phyloP scores from a whole-genome alignment of 1,140 invertebrate genomes.

The Berghia stephanieae region DNA sequence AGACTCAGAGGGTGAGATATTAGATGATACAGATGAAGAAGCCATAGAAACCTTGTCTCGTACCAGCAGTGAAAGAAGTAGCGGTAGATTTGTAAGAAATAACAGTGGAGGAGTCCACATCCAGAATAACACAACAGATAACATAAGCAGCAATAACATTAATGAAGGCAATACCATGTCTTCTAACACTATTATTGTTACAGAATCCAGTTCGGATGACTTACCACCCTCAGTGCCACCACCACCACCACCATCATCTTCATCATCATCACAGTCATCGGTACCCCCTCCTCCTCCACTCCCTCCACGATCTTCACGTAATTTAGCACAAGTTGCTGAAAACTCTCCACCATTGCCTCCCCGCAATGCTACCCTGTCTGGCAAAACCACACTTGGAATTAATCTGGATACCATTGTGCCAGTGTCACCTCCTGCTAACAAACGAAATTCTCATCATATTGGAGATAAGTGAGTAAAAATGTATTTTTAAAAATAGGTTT shows the following conservation, averaged over 20 bases:
- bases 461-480: slow-evolving; percentile 24
- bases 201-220: no score
- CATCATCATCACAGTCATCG: not conserved
- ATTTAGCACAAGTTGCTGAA: slow-evolving; percentile 10
- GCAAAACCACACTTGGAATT: slow-evolving; percentile 13
- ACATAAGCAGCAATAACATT: not conserved
- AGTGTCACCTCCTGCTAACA: not conserved
- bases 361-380: slow-evolving; percentile 17
- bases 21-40: slow-evolving; percentile 33
- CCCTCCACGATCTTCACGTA: slow-evolving; percentile 17
- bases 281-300: slow-evolving; percentile 21
- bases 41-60: slow-evolving; percentile 25
- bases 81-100: slow-evolving; percentile 26
- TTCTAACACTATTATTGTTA: not conserved
- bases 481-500: no score
- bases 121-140: slow-evolving; percentile 13
- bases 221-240: not conserved
- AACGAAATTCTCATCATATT: not conserved
- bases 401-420: slow-evolving; percentile 24
- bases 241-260: not conserved
- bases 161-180: slow-evolving; percentile 18
- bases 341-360: slow-evolving; percentile 28
- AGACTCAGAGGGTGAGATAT: slow-evolving; percentile 35
- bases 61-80: slow-evolving; percentile 39
- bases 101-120: no score